Evolutionary conservation across 2,888 invertebrate genomes (phyloP).

Genomic region (Polydrusus pterygomalis): DNA sequence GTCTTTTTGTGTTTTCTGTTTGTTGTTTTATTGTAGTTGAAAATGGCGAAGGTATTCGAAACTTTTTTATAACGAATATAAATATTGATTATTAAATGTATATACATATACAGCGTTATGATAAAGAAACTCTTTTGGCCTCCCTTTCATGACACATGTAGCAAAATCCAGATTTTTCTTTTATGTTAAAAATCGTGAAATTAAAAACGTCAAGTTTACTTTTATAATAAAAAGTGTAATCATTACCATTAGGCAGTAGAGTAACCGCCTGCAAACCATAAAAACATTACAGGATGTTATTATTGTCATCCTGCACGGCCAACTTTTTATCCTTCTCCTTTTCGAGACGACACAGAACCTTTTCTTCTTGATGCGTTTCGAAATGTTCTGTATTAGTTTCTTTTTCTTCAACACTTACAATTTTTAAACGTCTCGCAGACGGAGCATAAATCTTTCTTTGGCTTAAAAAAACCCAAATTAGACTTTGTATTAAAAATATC

Average conservation of each 20-base stretch:
- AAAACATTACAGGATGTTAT: too few species aligned
- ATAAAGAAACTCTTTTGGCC: too few species aligned
- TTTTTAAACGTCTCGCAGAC: conserved; percentile 9
- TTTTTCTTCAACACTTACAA: conserved; percentile 13
- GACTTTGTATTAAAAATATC: conserved; percentile 17
- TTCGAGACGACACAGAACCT: neutral
- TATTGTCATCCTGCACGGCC: neutral
- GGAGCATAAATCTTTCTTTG: conserved; percentile 21
- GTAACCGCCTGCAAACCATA: too few species aligned
- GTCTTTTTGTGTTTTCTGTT: conserved; percentile 22
- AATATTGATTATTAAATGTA: too few species aligned
- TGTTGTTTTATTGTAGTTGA: conserved; percentile 9
- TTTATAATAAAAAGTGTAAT: too few species aligned
- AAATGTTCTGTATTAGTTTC: neutral
- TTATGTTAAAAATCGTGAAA: too few species aligned
- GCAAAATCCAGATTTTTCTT: too few species aligned
- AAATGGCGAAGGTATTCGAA: neutral
- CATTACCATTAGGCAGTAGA: too few species aligned
- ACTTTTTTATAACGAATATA: neutral
- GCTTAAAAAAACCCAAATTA: conserved; percentile 13
- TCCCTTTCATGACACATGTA: too few species aligned
- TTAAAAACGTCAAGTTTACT: too few species aligned
- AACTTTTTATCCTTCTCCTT: conserved; percentile 22
- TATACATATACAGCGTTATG: too few species aligned
- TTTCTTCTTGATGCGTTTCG: conserved; percentile 13